A percentile compares a stretch with the other conserved stretches of the same genome.
phyloP scores from a whole-genome alignment of 2,888 invertebrate genomes.

The Axea sp. region DNA sequence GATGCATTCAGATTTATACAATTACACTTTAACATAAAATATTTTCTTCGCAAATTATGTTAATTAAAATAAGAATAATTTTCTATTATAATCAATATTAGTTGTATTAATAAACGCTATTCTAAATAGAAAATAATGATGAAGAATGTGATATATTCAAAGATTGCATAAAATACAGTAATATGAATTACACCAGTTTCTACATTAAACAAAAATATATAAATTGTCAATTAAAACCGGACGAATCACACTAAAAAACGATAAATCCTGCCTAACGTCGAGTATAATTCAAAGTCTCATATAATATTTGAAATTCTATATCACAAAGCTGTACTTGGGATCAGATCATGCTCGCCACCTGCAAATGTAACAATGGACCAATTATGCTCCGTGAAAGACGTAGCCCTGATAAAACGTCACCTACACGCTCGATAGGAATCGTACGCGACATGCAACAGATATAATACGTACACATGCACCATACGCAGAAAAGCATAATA shows the following conservation, averaged over 20 bases:
- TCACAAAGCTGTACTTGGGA: slow-evolving; percentile 22
- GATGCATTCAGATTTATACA: no score
- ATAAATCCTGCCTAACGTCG: slow-evolving; percentile 10
- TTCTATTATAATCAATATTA: no score
- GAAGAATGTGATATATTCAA: no score
- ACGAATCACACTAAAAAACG: neutral
- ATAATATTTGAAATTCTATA: slow-evolving; percentile 48
- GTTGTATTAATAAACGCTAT: no score
- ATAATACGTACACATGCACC: slow-evolving; percentile 59
- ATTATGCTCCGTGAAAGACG: slow-evolving; percentile 68
- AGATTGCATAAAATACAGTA: no score
- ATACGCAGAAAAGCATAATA: slow-evolving; percentile 62
- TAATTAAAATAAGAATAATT: no score
- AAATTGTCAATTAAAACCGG: slow-evolving; percentile 21
- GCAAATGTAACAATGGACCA: slow-evolving; percentile 72
- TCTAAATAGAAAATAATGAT: no score
- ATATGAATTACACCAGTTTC: no score
- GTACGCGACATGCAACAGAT: slow-evolving; percentile 55
- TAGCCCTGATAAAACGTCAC: slow-evolving; percentile 69
- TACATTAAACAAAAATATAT: no score
- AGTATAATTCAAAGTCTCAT: slow-evolving; percentile 32
- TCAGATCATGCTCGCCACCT: slow-evolving; percentile 59
- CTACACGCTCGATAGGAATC: slow-evolving; percentile 69
- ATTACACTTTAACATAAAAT: no score
- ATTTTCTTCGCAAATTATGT: no score